Base-by-base conservation (phyloP, 1,140 invertebrate genomes). In the Drosophila kanapiae region DNA sequence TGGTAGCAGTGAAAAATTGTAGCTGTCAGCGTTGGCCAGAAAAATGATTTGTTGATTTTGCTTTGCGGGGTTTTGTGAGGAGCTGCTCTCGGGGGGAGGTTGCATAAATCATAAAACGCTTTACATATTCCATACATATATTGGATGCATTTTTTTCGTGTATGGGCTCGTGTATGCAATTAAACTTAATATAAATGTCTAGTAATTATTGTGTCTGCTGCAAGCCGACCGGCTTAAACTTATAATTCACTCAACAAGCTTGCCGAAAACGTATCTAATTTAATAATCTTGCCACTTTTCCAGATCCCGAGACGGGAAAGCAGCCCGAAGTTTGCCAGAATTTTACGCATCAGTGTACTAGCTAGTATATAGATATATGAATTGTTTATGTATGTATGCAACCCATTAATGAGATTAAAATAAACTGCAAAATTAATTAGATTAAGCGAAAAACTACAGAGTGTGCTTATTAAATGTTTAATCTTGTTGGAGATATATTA, bases 11-110 rank as follows among this genome's bases (percentile, higher is more conserved):
- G 75, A 81, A 85, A 86, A 86, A 86, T 86, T 85, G 75, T 69
- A 85, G 77, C 82, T 85, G 82, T 85, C 82, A 85, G 82, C 82
- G 78, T 75, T 82, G 75, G 40, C 58, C 63, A 78, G 78, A 78
- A 86, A 84, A 69, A 85, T 84, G 68, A 84, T 84, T 84, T 84
- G 77, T 84, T 84, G 74, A 65, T 78, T 78, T 78, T 84, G 58
- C 72, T 74, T 74, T 27, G 53, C 35, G 48, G 42, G 29, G 70
- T 38, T 40, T 38, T 6, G 38, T 42, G 56, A 77, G 61, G 58
- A 72, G 62, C 64, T 37, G 49, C 54, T 75, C 75, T 35, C 38
- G 56, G 53, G 60, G n/a, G n/a, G n/a, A n/a, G n/a, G 61, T 37
- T 75, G 53, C 75, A 81, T 84, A 84, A 80, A 84, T 85, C 78